Conservation (phyloP, 2,113 vertebrate genomes). For the Psilopsiagon aurifrons region DNA sequence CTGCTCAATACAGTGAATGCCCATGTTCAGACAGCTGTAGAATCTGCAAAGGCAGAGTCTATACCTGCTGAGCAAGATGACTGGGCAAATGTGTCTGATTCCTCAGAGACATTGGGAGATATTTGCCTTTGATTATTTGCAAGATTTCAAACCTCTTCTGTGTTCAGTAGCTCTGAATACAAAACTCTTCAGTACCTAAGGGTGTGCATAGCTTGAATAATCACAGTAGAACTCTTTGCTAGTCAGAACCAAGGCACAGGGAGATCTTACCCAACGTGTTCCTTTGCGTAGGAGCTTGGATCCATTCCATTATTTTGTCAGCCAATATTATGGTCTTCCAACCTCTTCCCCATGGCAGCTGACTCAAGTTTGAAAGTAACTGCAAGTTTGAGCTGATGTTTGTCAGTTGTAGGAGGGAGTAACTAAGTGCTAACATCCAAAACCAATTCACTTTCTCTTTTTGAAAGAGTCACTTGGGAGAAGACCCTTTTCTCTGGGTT, state of each 20-base stretch:
- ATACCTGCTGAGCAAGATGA: background rate
- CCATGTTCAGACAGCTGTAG: background rate
- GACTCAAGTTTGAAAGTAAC: constrained; percentile 42
- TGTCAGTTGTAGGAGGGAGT: constrained; percentile 16
- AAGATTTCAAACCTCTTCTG: background rate
- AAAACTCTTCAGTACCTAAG: background rate
- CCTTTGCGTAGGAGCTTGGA: constrained; percentile 25
- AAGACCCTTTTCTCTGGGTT: background rate
- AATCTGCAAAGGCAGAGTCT: background rate
- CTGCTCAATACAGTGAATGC: background rate
- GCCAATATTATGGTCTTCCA: constrained; percentile 17
- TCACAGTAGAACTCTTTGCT: background rate
- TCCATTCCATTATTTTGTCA: constrained; percentile 20
- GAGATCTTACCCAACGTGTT: constrained; percentile 33
- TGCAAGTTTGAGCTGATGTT: constrained; percentile 43
- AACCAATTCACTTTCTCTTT: background rate
- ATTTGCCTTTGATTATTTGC: background rate
- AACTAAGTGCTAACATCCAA: constrained; percentile 32
- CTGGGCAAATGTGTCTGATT: background rate
- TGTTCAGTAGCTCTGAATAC: background rate
- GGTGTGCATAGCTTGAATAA: background rate
- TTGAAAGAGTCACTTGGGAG: background rate
- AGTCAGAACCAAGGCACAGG: background rate
- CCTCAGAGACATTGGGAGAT: background rate
- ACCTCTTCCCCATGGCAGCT: constrained; percentile 2